phyloP scores from a whole-genome alignment of 1,140 invertebrate species.

The Drosophila pseudoananassae region DNA sequence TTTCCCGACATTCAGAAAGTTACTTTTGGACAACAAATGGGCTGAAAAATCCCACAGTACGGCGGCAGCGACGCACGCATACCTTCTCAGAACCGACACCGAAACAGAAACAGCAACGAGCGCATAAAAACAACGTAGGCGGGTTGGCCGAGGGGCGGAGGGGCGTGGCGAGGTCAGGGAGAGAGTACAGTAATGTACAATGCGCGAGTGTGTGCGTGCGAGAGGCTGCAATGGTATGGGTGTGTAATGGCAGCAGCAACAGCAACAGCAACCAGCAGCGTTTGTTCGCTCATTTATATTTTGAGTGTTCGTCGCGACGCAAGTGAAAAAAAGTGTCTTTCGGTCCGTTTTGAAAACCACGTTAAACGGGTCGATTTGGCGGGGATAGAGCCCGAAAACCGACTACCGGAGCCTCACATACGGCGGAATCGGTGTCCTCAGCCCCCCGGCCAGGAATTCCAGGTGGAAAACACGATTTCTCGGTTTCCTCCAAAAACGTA shows the following conservation, averaged over 20 bases:
- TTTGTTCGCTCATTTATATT: constrained; percentile 72
- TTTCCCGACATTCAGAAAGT: too few species aligned
- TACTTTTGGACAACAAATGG: too few species aligned
- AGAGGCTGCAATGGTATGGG: constrained; percentile 29
- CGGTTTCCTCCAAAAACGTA: constrained; percentile 38
- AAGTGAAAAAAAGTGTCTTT: constrained; percentile 44
- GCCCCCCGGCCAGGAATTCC: background rate
- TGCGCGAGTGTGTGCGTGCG: constrained; percentile 23
- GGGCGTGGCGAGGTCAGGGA: background rate
- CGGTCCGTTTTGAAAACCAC: background rate
- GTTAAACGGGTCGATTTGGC: background rate
- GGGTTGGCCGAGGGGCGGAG: background rate
- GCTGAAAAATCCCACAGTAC: too few species aligned
- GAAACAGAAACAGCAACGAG: constrained; percentile 5
- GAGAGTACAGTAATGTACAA: constrained; percentile 36
- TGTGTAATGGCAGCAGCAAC: constrained; percentile 50
- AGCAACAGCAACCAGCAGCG: constrained; percentile 29
- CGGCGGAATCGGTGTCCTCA: background rate
- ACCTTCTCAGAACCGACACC: background rate
- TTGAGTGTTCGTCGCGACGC: constrained; percentile 59
- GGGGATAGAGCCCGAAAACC: background rate
- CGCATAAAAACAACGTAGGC: constrained; percentile 25
- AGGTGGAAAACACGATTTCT: constrained; percentile 15
- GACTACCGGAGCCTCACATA: background rate
- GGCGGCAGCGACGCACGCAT: background rate